Conservation (phyloP, 2,888 invertebrate species). For the Cinara cedri region DNA sequence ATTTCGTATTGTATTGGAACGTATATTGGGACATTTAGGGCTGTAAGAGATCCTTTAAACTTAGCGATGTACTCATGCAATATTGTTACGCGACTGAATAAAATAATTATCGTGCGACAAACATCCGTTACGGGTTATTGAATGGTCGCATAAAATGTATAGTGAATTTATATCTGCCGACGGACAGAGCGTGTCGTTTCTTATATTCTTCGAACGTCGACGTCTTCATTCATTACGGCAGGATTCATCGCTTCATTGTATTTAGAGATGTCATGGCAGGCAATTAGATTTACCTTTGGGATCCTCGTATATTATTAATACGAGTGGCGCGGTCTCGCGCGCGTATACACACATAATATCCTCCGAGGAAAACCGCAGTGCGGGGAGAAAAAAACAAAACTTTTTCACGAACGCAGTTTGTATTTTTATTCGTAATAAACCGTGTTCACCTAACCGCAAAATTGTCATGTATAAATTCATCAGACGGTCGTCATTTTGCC, state of each 20-base stretch:
- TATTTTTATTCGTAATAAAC: too few relatives aligned
- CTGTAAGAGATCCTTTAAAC: too few relatives aligned
- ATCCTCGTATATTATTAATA: background rate
- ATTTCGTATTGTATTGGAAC: too few relatives aligned
- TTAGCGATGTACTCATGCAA: too few relatives aligned
- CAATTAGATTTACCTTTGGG: slow-evolving; percentile 36
- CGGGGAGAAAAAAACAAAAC: background rate
- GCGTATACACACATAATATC: background rate
- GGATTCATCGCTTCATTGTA: slow-evolving; percentile 47
- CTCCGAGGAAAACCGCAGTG: slow-evolving; percentile 31
- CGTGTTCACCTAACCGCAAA: too few relatives aligned
- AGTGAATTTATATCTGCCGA: slow-evolving; percentile 28
- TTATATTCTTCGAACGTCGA: slow-evolving; percentile 25
- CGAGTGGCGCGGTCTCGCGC: background rate
- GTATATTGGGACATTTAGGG: too few relatives aligned
- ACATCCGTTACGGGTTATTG: slow-evolving; percentile 26
- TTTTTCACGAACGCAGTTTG: background rate
- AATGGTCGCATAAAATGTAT: slow-evolving; percentile 5
- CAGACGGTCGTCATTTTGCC: too few relatives aligned
- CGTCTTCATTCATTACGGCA: slow-evolving; percentile 40
- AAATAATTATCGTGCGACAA: slow-evolving; percentile 5
- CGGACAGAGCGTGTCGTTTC: slow-evolving; percentile 5
- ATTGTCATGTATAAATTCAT: too few relatives aligned
- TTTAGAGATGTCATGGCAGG: slow-evolving; percentile 41
- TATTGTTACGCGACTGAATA: background rate